Base-by-base conservation (phyloP, 2,888 invertebrate genomes). In the Drosophila percnosoma region DNA sequence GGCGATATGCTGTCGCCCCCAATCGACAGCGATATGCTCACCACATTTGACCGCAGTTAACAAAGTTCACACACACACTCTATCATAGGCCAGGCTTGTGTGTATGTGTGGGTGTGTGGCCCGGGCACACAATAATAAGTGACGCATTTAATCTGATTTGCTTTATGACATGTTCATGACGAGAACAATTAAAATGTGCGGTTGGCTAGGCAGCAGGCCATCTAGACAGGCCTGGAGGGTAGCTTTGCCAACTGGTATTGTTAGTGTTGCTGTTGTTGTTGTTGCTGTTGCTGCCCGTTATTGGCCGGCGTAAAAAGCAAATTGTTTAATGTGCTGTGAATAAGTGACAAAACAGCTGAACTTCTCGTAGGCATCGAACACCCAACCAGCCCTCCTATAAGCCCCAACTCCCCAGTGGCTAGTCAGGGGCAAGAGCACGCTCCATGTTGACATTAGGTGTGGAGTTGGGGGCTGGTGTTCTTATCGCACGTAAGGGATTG, bases 281-380 rank as follows among this genome's bases (percentile, higher is more conserved):
- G 45, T 31, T 67, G 54, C 33, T 70, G 73, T 59, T 87, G 73
- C 61, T 83, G 80, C 31, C 57, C 42, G 57, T 82, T 87, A 83
- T 86, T 87, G 88, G 86, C 76, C 80, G 89, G 90, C 90, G 84
- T 87, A 88, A 90, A 84, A 89, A 89, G 84, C 83, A 90, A 91
- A 91, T 91, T 91, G 91, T 89, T 91, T 91, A 91, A 91, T 91
- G 91, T 91, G 86, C 91, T 90, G 90, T 91, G 86, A 87, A 91
- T 89, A 87, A 90, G 87, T 87, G 87, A 90, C 87, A 90, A 83
- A 90, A 89, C 85, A 89, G 90, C 90, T 85, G 75, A 89, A 87
- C 88, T 85, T 73, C 64, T 79, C 70, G 64, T 82, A 89, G 85
- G 85, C 87, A 71, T 81, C 68, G 62, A 45, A 60, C 45, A 33